Base-by-base conservation (phyloP, 1,140 invertebrate genomes). In the Penaeus japonicus region DNA sequence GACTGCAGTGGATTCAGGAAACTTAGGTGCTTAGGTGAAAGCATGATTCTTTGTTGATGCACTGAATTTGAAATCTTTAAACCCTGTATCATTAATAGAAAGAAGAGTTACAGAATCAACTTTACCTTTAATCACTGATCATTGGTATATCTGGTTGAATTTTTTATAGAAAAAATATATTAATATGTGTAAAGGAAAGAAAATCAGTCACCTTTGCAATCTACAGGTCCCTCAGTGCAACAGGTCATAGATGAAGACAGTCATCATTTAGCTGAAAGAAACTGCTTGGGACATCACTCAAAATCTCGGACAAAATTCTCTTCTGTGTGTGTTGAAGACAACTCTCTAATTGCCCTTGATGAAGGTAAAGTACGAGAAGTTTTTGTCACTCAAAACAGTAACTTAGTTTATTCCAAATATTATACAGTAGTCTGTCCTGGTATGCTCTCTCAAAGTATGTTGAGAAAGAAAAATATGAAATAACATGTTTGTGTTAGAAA, bases 261-360 rank as follows among this genome's bases (percentile, higher is more conserved):
- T 65, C 62, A 65, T 12, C 62, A 12, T 10, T 4, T 18, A 32
- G 10, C 59, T n/a, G 39, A 24, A 20, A 24, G 1, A 20, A 70
- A 7, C 55, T 4, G 53, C 2, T 15, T 17, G 12, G 55, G 54
- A 24, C 22, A 5, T 47, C 47, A 47, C 4, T 15, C 53, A 17
- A 55, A 2, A 4, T 35, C 79, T 18, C 22, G 57, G 2, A 75
- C 57, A 24, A 65, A 2, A 22, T 82, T 87, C 47, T 53, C 30
- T 27, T 30, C 70, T 15, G 59, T 87, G 24, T 47, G 30, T 82
- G 24, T 87, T 73, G 85, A 87, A 54, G 85, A 87, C 62, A 87
- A 87, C 54, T 53, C 47, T n/a, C 79, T 87, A 15, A 59, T 87
- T 32, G 85, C 85, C 39, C 24, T 87, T 75, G 79, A 77, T 82